Base-by-base conservation (phyloP, 2,888 invertebrate genomes). In the Torymus tubicola region DNA sequence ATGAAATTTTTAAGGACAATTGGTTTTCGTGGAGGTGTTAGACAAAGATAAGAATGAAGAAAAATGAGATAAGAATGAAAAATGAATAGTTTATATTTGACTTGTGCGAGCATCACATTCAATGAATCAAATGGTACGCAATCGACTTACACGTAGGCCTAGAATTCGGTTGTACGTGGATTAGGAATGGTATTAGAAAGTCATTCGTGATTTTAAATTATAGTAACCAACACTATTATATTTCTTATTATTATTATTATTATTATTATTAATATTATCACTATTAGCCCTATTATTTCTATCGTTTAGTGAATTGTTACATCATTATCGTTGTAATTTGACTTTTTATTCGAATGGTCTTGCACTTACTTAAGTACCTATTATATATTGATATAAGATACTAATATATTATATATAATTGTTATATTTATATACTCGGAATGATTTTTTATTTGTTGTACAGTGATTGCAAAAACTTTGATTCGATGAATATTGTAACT, bases 401-500 rank as follows among this genome's bases (percentile, higher is more conserved):
- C 63, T 76, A 73, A 82, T 76, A 76, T 78, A 78, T 78, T 78
- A 81, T 78, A 76, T 83, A 83, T 84, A 77, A 85, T 80, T 84
- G 82, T 86, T 86, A 84, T 73, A 83, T 84, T 83, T 82, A 80
- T 81, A 84, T 82, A 81, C 73, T 84, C 75, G 77, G 76, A 83
- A 52, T 82, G 64, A 83, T 82, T 85, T 84, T 84, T 85, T 82
- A 81, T 81, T 84, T 79, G 80, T 83, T 85, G 82, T 82, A 83
- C 83, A 84, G 64, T 84, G 82, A 84, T 84, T 84, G 84, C 85
- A 83, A 84, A 82, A 83, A 79, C 81, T 85, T 84, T 86, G 84
- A 83, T 85, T 86, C 82, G 78, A 83, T 84, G 84, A 84, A 85
- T 83, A 86, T 78, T 83, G 83, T 84, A 84, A 84, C 81, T 84